A percentile compares a stretch with the other conserved stretches of the same genome.
Evolutionary conservation across 2,888 invertebrate species (phyloP).

Genomic region (Bembecia ichneumoniformis): DNA sequence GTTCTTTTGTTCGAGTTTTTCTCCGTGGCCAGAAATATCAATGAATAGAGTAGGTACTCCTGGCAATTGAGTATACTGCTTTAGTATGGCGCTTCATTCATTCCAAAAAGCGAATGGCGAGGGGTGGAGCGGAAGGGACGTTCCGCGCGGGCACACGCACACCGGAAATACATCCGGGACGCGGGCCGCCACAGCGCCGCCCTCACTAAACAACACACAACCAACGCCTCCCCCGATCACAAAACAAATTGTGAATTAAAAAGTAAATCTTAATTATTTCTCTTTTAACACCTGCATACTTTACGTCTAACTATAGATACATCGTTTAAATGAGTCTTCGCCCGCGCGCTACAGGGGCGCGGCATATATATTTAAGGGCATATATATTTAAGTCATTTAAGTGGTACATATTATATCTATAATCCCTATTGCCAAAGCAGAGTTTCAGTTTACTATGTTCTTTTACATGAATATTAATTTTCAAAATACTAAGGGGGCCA

Average conservation of each 20-base stretch:
- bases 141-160: slow-evolving; percentile 57
- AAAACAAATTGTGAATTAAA: neutral
- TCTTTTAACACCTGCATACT: neutral
- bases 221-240: slow-evolving; percentile 28
- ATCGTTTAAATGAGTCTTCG: too few relatives aligned
- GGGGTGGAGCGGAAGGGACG: slow-evolving; percentile 65
- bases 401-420: too few relatives aligned
- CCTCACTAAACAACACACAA: slow-evolving; percentile 18
- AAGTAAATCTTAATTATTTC: neutral
- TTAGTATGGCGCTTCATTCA: slow-evolving; percentile 32
- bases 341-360: too few relatives aligned
- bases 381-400: too few relatives aligned
- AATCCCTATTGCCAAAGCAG: too few relatives aligned
- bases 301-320: too few relatives aligned
- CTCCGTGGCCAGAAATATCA: too few relatives aligned
- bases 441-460: too few relatives aligned
- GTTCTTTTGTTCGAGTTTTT: too few relatives aligned
- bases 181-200: slow-evolving; percentile 50
- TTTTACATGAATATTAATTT: too few relatives aligned
- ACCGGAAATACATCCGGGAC: slow-evolving; percentile 68
- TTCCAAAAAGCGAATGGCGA: slow-evolving; percentile 43
- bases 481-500: too few relatives aligned
- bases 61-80: slow-evolving; percentile 28
- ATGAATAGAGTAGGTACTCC: slow-evolving; percentile 1
- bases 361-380: too few relatives aligned